These are phyloP conservation scores for Erpetoichthys calabaricus DNA, from an alignment of 2,797 vertebrate genomes.

Conservation along the genomic window DNA sequence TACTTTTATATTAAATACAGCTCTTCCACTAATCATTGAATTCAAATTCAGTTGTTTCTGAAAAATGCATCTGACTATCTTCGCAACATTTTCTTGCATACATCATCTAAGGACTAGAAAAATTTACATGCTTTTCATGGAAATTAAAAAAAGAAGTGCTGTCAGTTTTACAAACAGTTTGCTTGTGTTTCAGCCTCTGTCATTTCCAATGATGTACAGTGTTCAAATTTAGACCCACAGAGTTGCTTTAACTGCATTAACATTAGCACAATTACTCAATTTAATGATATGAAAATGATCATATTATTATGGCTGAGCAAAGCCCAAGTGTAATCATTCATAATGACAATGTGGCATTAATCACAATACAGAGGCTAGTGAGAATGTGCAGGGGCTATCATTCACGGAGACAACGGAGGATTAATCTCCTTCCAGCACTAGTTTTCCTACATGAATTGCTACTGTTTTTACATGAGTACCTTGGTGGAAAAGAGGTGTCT, in stretches of 20 bases:
- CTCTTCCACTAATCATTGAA: too few species aligned
- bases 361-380: neutral
- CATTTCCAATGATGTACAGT: neutral
- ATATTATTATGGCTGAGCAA: neutral
- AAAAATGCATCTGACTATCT: too few species aligned
- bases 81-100: too few species aligned
- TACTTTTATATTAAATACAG: too few species aligned
- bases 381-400: neutral
- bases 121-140: too few species aligned
- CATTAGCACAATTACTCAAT: neutral
- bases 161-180: neutral
- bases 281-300: conserved; percentile 1
- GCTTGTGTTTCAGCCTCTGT: neutral
- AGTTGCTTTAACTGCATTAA: neutral
- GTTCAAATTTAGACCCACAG: conserved; percentile 1
- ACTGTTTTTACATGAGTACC: too few species aligned
- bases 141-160: too few species aligned
- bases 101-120: too few species aligned
- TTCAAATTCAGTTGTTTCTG: too few species aligned
- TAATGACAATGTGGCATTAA: neutral
- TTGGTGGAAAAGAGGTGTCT: too few species aligned
- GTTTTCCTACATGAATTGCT: neutral
- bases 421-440: neutral
- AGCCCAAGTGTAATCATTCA: neutral
- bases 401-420: neutral